Conservation (phyloP, 2,888 invertebrate species). For the Acrobasis repandana region DNA sequence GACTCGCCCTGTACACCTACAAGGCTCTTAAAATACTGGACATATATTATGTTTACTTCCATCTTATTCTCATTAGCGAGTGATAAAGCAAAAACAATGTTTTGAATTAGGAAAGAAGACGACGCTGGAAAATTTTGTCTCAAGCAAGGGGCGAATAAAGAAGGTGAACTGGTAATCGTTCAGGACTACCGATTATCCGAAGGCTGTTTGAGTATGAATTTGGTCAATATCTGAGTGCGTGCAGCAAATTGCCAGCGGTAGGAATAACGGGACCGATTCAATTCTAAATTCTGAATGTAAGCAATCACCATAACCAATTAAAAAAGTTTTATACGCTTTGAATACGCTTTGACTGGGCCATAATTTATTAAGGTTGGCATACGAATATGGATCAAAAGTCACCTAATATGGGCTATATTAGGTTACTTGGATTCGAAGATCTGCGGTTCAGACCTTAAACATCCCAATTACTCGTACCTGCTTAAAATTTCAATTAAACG, state of each 20-base stretch:
- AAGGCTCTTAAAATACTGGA: too few species aligned
- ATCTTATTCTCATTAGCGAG: too few species aligned
- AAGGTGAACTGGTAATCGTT: too few species aligned
- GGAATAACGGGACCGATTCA: constrained; percentile 7
- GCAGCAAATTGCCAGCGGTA: constrained; percentile 6
- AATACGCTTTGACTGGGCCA: neutral
- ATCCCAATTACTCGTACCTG: too few species aligned
- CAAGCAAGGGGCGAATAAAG: too few species aligned
- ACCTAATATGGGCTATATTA: neutral
- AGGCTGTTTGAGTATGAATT: constrained; percentile 16
- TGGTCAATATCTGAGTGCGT: constrained; percentile 11
- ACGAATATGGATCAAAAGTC: neutral
- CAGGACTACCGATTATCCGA: neutral
- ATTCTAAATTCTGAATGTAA: neutral
- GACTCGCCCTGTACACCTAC: too few species aligned
- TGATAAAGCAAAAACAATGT: too few species aligned
- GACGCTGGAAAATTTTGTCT: too few species aligned
- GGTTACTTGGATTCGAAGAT: neutral
- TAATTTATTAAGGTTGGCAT: neutral
- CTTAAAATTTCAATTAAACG: too few species aligned
- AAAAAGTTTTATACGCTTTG: neutral
- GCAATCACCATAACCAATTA: constrained; percentile 6
- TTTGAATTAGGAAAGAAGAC: too few species aligned
- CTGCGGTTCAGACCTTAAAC: neutral
- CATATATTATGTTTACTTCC: too few species aligned